These are phyloP conservation scores for Dryoscopus gambensis DNA, from an alignment of 2,113 vertebrate species.

Conservation along the genomic window DNA sequence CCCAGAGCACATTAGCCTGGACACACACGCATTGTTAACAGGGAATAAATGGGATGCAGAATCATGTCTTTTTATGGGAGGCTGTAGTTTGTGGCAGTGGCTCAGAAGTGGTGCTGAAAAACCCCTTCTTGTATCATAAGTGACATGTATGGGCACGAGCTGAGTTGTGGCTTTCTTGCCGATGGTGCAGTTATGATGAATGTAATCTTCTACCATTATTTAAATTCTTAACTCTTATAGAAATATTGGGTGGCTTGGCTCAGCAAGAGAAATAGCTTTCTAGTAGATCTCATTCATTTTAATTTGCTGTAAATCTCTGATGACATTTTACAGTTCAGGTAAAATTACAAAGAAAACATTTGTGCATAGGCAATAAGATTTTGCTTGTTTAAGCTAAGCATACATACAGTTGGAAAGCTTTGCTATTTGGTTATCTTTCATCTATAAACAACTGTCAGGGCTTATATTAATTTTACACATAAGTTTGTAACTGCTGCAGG, in stretches of 20 bases:
- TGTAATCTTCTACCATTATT: conserved; percentile 16
- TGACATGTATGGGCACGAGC: background rate
- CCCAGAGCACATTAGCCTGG: background rate
- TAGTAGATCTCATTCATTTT: conserved; percentile 8
- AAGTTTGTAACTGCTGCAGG: background rate
- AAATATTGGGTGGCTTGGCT: background rate
- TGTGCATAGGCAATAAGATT: background rate
- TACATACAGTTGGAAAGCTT: background rate
- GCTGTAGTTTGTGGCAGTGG: background rate
- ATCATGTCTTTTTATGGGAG: background rate
- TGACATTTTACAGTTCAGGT: conserved; percentile 3
- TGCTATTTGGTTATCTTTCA: background rate
- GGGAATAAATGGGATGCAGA: background rate
- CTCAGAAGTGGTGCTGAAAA: background rate
- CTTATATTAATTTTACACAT: background rate
- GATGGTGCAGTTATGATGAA: background rate
- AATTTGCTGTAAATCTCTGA: conserved; percentile 19
- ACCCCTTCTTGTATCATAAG: background rate
- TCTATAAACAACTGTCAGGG: background rate
- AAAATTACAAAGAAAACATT: background rate
- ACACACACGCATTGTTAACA: background rate
- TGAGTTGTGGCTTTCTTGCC: background rate
- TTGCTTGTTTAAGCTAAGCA: background rate
- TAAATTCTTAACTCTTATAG: conserved; percentile 30
- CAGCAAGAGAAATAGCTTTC: background rate